A percentile compares a stretch with the other conserved stretches of the same genome.
Evolutionary conservation across 2,888 invertebrate genomes (phyloP).

Genomic region (Ceriagrion tenellum): DNA sequence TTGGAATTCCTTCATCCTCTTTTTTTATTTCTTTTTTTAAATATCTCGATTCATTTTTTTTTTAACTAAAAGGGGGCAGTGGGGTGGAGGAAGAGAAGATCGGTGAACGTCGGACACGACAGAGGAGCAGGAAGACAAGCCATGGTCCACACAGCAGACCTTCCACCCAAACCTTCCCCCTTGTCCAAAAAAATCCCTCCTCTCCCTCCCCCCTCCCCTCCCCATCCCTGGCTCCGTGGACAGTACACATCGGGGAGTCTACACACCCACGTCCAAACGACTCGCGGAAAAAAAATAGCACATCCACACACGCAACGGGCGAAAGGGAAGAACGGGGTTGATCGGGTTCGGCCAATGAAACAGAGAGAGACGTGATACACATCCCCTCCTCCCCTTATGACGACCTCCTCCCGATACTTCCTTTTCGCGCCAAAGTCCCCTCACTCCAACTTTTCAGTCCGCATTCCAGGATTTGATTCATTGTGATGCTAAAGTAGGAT

Average conservation of each 20-base stretch:
- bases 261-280: not conserved
- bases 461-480: not conserved
- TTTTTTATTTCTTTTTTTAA: not conserved
- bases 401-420: not conserved
- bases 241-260: not conserved
- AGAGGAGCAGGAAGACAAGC: not conserved
- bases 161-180: too few relatives aligned
- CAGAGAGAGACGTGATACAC: not conserved
- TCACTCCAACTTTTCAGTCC: slow-evolving; percentile 12
- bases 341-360: not conserved
- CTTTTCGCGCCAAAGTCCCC: not conserved
- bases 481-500: not conserved
- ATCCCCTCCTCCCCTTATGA: not conserved
- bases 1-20: not conserved
- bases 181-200: not conserved
- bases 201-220: not conserved
- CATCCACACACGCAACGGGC: too few relatives aligned
- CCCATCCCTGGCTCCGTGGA: not conserved
- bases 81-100: not conserved
- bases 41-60: not conserved
- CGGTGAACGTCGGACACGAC: not conserved
- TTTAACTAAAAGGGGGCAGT: not conserved
- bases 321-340: not conserved
- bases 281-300: not conserved
- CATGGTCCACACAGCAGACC: not conserved